Evolutionary conservation across 2,888 invertebrate species (phyloP).

Genomic region (Drosophila prolongata): DNA sequence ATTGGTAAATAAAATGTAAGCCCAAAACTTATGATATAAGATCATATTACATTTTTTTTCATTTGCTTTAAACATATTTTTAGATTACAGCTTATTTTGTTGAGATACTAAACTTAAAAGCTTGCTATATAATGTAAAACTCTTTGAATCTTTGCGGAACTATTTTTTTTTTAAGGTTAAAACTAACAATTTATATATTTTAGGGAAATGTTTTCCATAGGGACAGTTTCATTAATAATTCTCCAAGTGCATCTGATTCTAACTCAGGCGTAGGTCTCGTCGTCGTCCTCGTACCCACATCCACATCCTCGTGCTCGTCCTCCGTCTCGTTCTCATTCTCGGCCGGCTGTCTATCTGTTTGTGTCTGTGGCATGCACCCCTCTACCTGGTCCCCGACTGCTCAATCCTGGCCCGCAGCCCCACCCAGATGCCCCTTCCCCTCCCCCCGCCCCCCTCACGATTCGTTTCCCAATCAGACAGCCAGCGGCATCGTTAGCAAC

Average conservation of each 20-base stretch:
- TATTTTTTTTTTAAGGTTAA: too few species aligned
- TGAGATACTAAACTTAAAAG: too few species aligned
- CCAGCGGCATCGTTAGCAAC: slow-evolving; percentile 73
- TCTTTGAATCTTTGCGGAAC: too few species aligned
- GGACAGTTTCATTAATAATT: background rate
- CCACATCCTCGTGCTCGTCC: slow-evolving; percentile 26
- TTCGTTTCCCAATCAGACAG: slow-evolving; percentile 50
- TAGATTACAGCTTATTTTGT: too few species aligned
- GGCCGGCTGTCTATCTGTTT: slow-evolving; percentile 59
- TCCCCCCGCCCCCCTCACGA: slow-evolving; percentile 12
- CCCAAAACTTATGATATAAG: too few species aligned
- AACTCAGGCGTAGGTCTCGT: slow-evolving; percentile 21
- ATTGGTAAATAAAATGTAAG: too few species aligned
- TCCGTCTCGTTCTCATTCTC: slow-evolving; percentile 28
- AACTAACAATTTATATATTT: background rate
- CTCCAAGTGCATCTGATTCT: slow-evolving; percentile 28
- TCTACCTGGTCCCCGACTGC: slow-evolving; percentile 51
- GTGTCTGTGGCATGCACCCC: slow-evolving; percentile 63
- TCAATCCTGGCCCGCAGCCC: slow-evolving; percentile 6
- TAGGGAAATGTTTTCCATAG: background rate
- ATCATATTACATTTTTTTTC: too few species aligned
- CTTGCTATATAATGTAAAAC: too few species aligned
- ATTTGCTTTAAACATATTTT: too few species aligned
- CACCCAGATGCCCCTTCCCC: slow-evolving; percentile 23
- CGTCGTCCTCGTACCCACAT: slow-evolving; percentile 6